Conservation (phyloP, 2,797 vertebrate species). For the Artibeus jamaicensis region DNA sequence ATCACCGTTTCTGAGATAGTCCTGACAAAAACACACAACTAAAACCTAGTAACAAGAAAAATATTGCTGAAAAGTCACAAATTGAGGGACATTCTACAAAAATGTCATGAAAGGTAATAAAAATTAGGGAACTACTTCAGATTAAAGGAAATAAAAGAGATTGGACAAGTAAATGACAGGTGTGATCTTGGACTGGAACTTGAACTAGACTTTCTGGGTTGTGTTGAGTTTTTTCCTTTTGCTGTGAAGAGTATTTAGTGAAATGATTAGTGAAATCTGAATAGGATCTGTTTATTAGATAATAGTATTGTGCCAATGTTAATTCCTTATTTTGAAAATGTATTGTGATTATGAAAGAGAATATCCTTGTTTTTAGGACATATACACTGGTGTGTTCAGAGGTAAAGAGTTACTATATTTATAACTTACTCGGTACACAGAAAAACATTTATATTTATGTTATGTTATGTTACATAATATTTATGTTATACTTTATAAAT, state of each 20-base stretch:
- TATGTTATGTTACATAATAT: not conserved
- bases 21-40: not conserved
- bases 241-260: not conserved
- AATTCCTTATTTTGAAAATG: not conserved
- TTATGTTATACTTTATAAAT: not conserved
- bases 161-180: not conserved
- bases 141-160: not conserved
- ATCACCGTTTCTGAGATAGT: not conserved
- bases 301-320: not conserved
- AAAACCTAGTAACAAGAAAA: not conserved
- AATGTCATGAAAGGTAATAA: not conserved
- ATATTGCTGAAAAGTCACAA: not conserved
- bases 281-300: not conserved
- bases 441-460: not conserved
- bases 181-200: not conserved
- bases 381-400: not conserved
- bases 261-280: not conserved
- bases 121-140: not conserved
- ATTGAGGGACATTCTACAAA: not conserved
- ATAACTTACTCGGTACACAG: not conserved
- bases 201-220: not conserved
- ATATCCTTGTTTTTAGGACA: not conserved
- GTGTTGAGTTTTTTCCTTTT: not conserved
- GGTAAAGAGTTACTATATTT: not conserved
- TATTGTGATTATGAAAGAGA: not conserved